Conservation (phyloP, 2,888 invertebrate genomes). For the Plagodis pulveraria region DNA sequence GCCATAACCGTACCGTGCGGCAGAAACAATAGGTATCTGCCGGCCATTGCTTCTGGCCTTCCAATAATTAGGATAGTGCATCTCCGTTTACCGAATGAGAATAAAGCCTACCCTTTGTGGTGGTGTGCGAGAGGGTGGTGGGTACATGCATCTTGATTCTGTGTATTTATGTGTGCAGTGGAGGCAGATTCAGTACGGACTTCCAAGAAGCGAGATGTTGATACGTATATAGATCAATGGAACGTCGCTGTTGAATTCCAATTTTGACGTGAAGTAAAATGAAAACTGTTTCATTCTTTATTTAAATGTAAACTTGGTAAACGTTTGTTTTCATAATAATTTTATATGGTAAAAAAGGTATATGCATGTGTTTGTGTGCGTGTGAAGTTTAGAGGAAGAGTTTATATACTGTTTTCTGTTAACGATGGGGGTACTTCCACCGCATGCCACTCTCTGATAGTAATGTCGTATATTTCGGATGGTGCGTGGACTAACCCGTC, state of each 20-base stretch:
- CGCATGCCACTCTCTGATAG: slow-evolving; percentile 69
- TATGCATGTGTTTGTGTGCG: not conserved
- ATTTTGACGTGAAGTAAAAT: not conserved
- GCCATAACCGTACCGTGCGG: slow-evolving; percentile 20
- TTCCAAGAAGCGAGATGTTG: slow-evolving; percentile 9
- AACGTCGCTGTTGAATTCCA: not conserved
- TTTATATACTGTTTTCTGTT: slow-evolving; percentile 11
- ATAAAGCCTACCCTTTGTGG: slow-evolving; percentile 77
- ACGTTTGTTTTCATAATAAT: no score
- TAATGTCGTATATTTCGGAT: slow-evolving; percentile 74
- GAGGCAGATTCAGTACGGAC: slow-evolving; percentile 17
- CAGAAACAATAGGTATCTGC: slow-evolving; percentile 57
- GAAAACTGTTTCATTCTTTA: no score
- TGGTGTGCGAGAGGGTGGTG: slow-evolving; percentile 58
- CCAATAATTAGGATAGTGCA: slow-evolving; percentile 88
- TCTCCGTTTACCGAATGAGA: slow-evolving; percentile 80
- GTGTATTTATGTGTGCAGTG: slow-evolving; percentile 41
- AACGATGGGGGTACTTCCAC: slow-evolving; percentile 55
- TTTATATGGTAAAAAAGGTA: not conserved
- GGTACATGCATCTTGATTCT: slow-evolving; percentile 68
- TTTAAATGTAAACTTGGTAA: no score
- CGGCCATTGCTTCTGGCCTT: slow-evolving; percentile 59
- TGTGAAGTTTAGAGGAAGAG: slow-evolving; percentile 1
- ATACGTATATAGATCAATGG: not conserved
- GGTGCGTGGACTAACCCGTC: slow-evolving; percentile 58